Base-by-base conservation (phyloP, 2,797 vertebrate genomes). In the Pelobates cultripes region DNA sequence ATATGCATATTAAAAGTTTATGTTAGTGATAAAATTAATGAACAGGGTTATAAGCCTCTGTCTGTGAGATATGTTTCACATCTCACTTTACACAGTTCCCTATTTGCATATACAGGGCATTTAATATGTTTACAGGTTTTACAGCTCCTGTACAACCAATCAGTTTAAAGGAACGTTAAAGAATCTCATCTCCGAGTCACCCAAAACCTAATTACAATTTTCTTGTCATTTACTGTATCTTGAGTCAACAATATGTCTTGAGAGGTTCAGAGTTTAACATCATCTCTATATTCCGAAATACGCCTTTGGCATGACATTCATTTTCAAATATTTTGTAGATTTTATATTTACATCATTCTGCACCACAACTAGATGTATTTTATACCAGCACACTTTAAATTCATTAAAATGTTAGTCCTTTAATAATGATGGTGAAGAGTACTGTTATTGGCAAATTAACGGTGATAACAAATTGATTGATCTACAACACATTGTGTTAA, bases 11-110 rank as follows among this genome's bases (percentile, higher is more conserved):
- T 97, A 97, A 98, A 98, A 97, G 96, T 99, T 98, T 97, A 98
- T 98, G 95, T 96, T 95, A 90, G 92, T 96, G 96, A 98, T 99
- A 97, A 98, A 98, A 97, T 97, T 96, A 98, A 98, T 97, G 96
- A 97, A 96, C 92, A 96, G 89, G 93, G 96, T 92, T 96, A 91
- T 93, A 96, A 97, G 96, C 92, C 93, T 90, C 90, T 92, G 86
- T 92, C 93, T 93, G 90, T 90, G 88, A 90, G 91, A 94, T 92
- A 95, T 91, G 89, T 92, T 87, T 90, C 91, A 93, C 87, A 87
- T 88, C 78, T 87, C 81, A 81, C 82, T 76, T 43, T 85, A 86
- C 60, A 88, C 72, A 82, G 85, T 89, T 64, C 71, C 87, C 76
- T 40, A 78, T 84, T 89, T 88, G 66, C 79, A 86, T 76, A 86